phyloP scores from a whole-genome alignment of 2,888 invertebrate species.

The Ecdyonurus torrentis region DNA sequence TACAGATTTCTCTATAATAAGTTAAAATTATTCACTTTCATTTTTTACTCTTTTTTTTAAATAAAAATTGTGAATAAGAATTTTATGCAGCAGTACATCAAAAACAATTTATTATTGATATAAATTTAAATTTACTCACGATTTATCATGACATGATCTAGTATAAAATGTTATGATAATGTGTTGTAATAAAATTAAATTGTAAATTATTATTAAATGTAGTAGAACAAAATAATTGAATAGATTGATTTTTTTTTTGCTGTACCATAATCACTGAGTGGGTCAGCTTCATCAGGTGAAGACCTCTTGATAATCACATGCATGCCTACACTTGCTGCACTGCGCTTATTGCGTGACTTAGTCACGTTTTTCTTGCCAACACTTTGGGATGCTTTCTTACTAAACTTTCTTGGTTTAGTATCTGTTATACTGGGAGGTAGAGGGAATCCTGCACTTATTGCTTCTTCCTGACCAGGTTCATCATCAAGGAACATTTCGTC shows the following conservation, averaged over 20 bases:
- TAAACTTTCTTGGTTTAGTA: slow-evolving; percentile 10
- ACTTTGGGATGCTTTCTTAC: slow-evolving; percentile 13
- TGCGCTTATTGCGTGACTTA: slow-evolving; percentile 16
- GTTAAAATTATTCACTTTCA: too few relatives aligned
- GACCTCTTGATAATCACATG: neutral
- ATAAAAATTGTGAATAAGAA: too few relatives aligned
- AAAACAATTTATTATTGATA: too few relatives aligned
- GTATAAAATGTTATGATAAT: too few relatives aligned
- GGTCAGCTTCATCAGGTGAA: slow-evolving; percentile 32
- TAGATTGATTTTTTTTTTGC: too few relatives aligned
- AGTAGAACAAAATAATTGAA: too few relatives aligned
- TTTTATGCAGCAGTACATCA: too few relatives aligned
- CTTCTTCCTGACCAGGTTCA: slow-evolving; percentile 27
- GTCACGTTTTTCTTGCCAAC: slow-evolving; percentile 7
- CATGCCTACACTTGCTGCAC: neutral
- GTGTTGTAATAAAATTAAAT: too few relatives aligned
- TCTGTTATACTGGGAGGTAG: neutral
- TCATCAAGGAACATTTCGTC: slow-evolving; percentile 57
- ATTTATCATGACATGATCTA: too few relatives aligned
- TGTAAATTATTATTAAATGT: too few relatives aligned
- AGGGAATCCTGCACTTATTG: slow-evolving; percentile 17
- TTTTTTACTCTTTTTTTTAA: neutral
- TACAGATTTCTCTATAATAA: too few relatives aligned
- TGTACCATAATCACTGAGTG: slow-evolving; percentile 66
- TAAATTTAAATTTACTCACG: too few relatives aligned